Evolutionary conservation across 1,140 invertebrate genomes (phyloP).

Genomic region (Stenopsyche tienmushanensis): DNA sequence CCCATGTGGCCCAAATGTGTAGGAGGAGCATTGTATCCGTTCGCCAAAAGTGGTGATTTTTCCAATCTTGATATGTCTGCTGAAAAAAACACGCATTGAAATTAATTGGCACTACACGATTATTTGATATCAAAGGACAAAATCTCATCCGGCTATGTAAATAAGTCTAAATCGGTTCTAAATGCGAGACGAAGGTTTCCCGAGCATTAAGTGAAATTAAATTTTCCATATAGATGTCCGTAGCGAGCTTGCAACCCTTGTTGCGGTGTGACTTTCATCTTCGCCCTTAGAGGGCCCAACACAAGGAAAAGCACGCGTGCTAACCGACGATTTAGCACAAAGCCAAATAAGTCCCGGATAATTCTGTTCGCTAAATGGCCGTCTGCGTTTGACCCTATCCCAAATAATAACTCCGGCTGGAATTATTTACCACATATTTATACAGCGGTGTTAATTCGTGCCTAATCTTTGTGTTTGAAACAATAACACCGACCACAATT

Average conservation of each 20-base stretch:
- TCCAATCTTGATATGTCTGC: conserved; percentile 83
- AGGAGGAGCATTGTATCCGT: conserved; percentile 92
- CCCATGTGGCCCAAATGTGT: conserved; percentile 88
- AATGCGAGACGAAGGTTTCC: no score
- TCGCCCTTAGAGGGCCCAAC: neutral
- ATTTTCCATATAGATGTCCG: no score
- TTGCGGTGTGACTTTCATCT: conserved; percentile 14
- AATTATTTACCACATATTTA: conserved; percentile 41
- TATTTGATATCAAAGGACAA: no score
- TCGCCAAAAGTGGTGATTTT: conserved; percentile 87
- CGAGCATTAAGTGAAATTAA: no score
- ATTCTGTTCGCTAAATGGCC: conserved; percentile 21
- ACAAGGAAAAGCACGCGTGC: neutral
- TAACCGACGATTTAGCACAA: conserved; percentile 7
- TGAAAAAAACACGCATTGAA: conserved; percentile 26
- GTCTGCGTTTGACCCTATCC: neutral
- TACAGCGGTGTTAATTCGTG: conserved; percentile 42
- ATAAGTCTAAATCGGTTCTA: no score
- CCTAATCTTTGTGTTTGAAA: conserved; percentile 42
- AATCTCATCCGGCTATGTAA: no score
- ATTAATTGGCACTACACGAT: no score
- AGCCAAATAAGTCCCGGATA: conserved; percentile 13
- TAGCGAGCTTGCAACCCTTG: conserved; percentile 3
- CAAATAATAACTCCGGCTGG: conserved; percentile 36
- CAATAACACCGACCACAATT: conserved; percentile 42